phyloP scores from a whole-genome alignment of 23 tunicate genomes.

The Halocynthia aurantium region DNA sequence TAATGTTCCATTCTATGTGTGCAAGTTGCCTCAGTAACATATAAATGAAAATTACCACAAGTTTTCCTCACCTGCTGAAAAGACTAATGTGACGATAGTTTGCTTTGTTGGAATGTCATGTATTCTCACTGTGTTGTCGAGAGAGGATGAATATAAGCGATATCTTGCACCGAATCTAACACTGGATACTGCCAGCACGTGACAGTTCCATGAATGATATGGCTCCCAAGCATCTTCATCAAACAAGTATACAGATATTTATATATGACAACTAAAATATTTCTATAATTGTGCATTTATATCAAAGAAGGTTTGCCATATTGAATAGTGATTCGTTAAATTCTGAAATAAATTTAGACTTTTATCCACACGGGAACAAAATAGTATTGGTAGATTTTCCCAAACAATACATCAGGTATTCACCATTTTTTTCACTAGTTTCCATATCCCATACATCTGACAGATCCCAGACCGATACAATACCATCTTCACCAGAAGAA shows the following conservation, averaged over 20 bases:
- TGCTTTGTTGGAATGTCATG: constrained; percentile 37
- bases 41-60: too few relatives aligned
- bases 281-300: too few relatives aligned
- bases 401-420: too few relatives aligned
- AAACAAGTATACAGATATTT: too few relatives aligned
- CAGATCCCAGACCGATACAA: constrained; percentile 58
- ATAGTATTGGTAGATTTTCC: too few relatives aligned
- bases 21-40: too few relatives aligned
- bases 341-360: too few relatives aligned
- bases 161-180: constrained; percentile 19
- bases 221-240: constrained; percentile 16
- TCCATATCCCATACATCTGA: constrained; percentile 19
- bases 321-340: too few relatives aligned
- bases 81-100: constrained; percentile 42
- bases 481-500: constrained; percentile 59
- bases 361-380: too few relatives aligned
- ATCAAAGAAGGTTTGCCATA: too few relatives aligned
- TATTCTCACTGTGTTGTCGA: constrained; percentile 52
- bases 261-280: too few relatives aligned
- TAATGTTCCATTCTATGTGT: too few relatives aligned
- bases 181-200: constrained; percentile 23
- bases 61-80: not conserved
- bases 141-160: constrained; percentile 47
- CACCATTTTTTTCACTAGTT: not conserved
- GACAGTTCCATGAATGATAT: constrained; percentile 33